phyloP scores from a whole-genome alignment of 2,113 vertebrate genomes.

The Aegithalos caudatus region DNA sequence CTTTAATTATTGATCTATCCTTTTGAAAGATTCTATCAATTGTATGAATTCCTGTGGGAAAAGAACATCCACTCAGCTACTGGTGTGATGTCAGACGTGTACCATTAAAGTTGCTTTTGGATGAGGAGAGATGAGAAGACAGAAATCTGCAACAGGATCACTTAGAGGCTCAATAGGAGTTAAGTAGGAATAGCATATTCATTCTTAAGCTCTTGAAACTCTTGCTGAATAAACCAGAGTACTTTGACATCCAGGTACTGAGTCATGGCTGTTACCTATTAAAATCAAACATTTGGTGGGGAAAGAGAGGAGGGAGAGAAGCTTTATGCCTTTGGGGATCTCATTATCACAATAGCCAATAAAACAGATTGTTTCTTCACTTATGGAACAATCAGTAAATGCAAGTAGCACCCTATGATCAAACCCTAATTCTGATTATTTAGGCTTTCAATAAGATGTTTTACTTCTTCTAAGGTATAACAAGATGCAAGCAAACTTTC shows the following conservation, averaged over 20 bases:
- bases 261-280: neutral
- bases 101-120: neutral
- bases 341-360: neutral
- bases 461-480: neutral
- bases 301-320: neutral
- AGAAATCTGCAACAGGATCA: neutral
- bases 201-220: neutral
- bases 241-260: neutral
- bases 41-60: neutral
- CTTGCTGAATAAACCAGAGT: neutral
- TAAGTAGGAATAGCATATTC: neutral
- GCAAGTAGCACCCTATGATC: neutral
- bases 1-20: neutral
- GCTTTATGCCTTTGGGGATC: neutral
- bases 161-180: neutral
- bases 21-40: neutral
- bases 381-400: neutral
- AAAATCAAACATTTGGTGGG: neutral
- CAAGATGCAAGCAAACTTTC: neutral
- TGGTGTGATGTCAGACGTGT: neutral
- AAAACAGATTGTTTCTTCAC: neutral
- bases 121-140: neutral
- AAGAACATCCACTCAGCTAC: neutral
- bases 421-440: neutral
- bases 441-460: neutral